Evolutionary conservation across 2,113 vertebrate species (phyloP).

Genomic region (Mionectes macconnelli): DNA sequence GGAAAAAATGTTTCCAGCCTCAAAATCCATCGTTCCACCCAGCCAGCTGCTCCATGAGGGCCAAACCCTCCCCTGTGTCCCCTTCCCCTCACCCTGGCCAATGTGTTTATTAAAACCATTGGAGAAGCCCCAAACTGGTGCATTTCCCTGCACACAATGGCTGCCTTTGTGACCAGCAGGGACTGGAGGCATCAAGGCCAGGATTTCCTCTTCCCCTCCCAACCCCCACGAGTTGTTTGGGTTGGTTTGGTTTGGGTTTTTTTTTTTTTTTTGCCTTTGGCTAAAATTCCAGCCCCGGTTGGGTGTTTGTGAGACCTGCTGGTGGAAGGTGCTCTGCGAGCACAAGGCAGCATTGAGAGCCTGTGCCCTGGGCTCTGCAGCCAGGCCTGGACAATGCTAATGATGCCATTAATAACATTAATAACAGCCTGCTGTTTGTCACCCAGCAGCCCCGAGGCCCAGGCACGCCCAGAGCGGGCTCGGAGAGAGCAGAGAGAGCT

Average conservation of each 20-base stretch:
- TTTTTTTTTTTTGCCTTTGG: not conserved
- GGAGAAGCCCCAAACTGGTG: not conserved
- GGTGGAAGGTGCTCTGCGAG: not conserved
- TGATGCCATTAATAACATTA: not conserved
- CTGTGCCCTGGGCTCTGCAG: not conserved
- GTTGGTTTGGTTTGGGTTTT: not conserved
- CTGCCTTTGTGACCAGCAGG: not conserved
- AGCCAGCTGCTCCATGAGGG: fast-evolving
- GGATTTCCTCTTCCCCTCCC: not conserved
- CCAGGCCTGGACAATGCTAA: not conserved
- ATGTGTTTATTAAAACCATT: not conserved
- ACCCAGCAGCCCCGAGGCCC: not conserved
- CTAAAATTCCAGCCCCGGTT: not conserved
- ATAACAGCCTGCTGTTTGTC: not conserved
- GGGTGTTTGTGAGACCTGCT: not conserved
- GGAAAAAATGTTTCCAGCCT: not conserved
- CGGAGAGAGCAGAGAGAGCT: not conserved
- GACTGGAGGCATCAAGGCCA: not conserved
- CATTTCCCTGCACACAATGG: not conserved
- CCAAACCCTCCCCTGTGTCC: not conserved
- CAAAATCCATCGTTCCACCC: fast-evolving
- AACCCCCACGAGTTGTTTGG: not conserved
- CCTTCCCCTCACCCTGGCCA: not conserved
- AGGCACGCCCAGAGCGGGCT: not conserved
- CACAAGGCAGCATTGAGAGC: not conserved